Conservation (phyloP, 1,140 invertebrate genomes). For the Leptinotarsa undecemlineata region DNA sequence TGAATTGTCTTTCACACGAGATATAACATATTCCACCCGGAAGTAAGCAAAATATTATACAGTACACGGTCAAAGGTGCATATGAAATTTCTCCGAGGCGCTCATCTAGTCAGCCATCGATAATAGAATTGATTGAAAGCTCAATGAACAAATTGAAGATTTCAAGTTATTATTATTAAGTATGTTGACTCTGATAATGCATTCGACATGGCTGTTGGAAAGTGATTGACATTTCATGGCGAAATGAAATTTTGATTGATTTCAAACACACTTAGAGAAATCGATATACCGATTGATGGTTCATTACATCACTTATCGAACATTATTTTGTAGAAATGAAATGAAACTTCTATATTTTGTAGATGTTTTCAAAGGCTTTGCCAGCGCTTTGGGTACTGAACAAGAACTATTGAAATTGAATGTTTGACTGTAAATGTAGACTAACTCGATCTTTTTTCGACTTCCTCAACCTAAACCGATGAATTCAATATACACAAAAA, state of each 20-base stretch:
- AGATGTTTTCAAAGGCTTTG: no score
- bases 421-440: no score
- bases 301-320: no score
- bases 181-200: not conserved
- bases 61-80: not conserved
- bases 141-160: conserved; percentile 3
- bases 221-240: not conserved
- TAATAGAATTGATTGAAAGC: not conserved
- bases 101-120: not conserved
- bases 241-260: not conserved
- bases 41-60: not conserved
- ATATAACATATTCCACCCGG: not conserved
- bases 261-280: no score
- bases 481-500: no score
- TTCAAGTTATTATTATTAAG: not conserved
- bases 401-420: no score
- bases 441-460: no score
- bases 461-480: no score
- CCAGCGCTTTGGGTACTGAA: no score
- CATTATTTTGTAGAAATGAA: no score
- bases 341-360: no score
- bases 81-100: not conserved
- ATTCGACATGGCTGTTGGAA: not conserved
- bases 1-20: not conserved
- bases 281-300: no score